Evolutionary conservation across 2,113 vertebrate genomes (phyloP).

Genomic region (Eurystomus gularis): DNA sequence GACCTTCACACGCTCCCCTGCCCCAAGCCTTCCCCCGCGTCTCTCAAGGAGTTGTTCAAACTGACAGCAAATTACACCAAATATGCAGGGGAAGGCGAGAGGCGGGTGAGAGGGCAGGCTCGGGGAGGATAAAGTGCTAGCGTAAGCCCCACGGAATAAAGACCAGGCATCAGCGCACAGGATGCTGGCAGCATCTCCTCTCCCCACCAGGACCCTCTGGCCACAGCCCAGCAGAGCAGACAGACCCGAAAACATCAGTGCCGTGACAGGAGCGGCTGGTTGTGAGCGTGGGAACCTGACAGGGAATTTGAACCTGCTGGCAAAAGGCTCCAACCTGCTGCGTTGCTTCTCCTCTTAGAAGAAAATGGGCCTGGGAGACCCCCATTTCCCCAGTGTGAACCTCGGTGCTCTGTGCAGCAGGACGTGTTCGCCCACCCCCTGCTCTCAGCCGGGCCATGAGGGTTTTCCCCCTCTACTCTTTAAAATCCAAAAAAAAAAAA

Average conservation of each 20-base stretch:
- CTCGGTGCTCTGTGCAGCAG: not conserved
- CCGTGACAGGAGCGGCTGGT: fast-evolving
- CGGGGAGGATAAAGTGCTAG: not conserved
- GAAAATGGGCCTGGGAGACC: not conserved
- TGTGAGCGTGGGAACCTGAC: fast-evolving
- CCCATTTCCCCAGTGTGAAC: fast-evolving
- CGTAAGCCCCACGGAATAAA: fast-evolving
- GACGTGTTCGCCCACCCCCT: fast-evolving
- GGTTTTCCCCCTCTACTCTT: fast-evolving
- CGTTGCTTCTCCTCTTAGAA: not conserved
- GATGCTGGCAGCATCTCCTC: not conserved
- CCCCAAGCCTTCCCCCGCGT: not conserved
- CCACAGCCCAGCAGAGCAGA: not conserved
- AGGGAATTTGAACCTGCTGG: not conserved
- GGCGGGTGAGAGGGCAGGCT: not conserved
- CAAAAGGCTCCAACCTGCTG: not conserved
- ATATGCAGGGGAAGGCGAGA: not conserved
- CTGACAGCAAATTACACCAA: not conserved
- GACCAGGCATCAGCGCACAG: not conserved
- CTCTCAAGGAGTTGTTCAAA: not conserved
- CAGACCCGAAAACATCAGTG: not conserved
- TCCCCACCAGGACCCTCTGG: not conserved
- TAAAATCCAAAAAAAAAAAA: not conserved
- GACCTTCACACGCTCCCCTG: not conserved
- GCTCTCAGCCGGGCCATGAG: not conserved